Base-by-base conservation (phyloP, 1,140 invertebrate species). In the Drosophila obscura region DNA sequence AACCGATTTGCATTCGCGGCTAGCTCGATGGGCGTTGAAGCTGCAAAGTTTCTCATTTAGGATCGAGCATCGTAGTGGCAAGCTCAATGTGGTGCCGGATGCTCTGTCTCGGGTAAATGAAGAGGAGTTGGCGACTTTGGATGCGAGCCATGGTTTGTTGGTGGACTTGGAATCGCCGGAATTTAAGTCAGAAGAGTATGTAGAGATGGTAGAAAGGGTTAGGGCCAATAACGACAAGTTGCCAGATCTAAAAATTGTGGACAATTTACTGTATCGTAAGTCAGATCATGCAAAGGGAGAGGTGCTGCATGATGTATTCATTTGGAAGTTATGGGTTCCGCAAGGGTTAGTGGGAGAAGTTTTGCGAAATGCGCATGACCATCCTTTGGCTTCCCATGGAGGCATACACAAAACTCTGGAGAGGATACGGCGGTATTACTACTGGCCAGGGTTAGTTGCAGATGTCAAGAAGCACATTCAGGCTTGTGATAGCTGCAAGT, bases 401-500 rank as follows among this genome's bases (percentile, higher is more conserved):
- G 60, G 60, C 13, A 53, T 39, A 0, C 43, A 56, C 6, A 60
- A 51, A 4, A 56, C 61, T 4, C 13, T 56, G 15, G 41, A 63
- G 11, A 44, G 26, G 2, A 24, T 63, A 13, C 16, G 61, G 8
- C 39, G 43, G 2, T 55, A 45, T 55, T 63, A 55, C 0, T 66
- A 26, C 13, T 76, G 55, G 63, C 73, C 49, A 6, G 15, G 59
- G 8, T 24, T 75, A 5, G 59, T 64, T 0, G 8, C 39, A 4
- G 49, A 64, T 19, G 55, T 73, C 0, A 59, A 50, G n/a, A 7
- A 28, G 0, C 72, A 66, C 11, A 22, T 66, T 6, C 19, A 39
- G 4, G 22, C 2, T 1, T 66, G 73, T 43, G 35, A 56, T 0
- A 35, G 24, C 0, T 73, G 66, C 9, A 76, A 76, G 19, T 9